phyloP scores from a whole-genome alignment of 2,113 vertebrate species.

The Mesocricetus auratus region DNA sequence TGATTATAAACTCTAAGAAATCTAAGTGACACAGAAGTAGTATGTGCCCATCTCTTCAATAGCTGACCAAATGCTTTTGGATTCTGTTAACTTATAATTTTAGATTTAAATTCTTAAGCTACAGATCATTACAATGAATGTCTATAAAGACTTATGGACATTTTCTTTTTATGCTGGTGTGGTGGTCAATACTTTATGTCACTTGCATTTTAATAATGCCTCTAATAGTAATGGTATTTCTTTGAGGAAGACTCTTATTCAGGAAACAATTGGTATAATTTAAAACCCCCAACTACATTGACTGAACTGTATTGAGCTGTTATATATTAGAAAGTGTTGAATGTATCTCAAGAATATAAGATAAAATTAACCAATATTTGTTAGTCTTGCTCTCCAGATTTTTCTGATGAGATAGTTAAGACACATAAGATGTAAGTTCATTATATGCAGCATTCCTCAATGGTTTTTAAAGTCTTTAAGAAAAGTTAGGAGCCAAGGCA shows the following conservation, averaged over 20 bases:
- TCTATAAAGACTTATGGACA: neutral
- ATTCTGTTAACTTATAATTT: neutral
- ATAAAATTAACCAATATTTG: conserved; percentile 51
- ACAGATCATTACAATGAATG: neutral
- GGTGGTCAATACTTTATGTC: neutral
- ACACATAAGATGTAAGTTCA: neutral
- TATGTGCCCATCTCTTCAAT: neutral
- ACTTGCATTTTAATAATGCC: neutral
- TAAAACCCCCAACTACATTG: neutral
- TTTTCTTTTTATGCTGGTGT: neutral
- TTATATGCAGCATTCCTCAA: neutral
- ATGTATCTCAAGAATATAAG: conserved; percentile 18
- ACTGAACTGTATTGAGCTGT: neutral
- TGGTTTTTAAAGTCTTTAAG: conserved; percentile 71
- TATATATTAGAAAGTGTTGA: conserved; percentile 20
- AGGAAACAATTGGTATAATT: conserved; percentile 28
- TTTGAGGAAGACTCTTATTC: neutral
- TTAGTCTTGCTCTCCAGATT: conserved; percentile 10
- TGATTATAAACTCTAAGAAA: neutral
- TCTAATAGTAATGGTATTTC: neutral
- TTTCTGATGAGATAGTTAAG: conserved; percentile 42
- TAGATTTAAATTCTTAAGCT: neutral
- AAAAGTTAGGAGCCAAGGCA: conserved; percentile 74
- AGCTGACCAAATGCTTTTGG: neutral
- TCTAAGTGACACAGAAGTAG: no score